Evolutionary conservation across 92 coral and sea anemone species (phyloP), one percentile per base, ranked within the genome.

Genomic region (Scolanthus callimorphus): DNA sequence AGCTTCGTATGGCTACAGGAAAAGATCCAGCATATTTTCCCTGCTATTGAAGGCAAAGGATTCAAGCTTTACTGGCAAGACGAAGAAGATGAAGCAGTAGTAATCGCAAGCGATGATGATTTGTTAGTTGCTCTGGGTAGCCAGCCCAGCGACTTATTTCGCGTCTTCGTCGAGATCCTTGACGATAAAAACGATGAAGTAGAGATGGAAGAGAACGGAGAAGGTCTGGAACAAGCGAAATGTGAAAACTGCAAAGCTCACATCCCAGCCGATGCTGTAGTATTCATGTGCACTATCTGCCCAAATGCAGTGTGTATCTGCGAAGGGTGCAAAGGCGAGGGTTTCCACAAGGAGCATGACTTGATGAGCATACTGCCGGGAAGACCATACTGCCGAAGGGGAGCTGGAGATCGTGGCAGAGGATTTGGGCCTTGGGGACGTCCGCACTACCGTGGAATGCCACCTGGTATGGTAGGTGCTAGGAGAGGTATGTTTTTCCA

Each of bases 81-180:
- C 39, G 73, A 73, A 41, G 90, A 83, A 21, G 57, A 66, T 8
- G 81, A 83, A 27, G 27, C 47, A 21, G 56, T 78, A 29, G 53
- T 27, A n/a, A 50, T 83, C 24, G 77, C 90, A 24, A 83, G 71
- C 27, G 90, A 77, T 38, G 85, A 77, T 26, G 90, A 83, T 34
- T 44, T 83, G 38, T 23, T 62, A 20, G 81, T 69, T 48, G 90
- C 90, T 11, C 29, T 77, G 23, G 56, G 71, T 15, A 60, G 52
- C 10, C 11, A 47, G 41, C 44, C 60, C 11, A 77, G 54, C 52
- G 72, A 70, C 58, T 69, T 83, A 46, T 29, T 83, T 59, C 60
- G 75, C 25, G 48, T 83, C 37, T 56, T 44, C 46, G 59, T 72
- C 49, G 72, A 60, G 37, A 61, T 51, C 38, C 20, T 31, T 50